A percentile compares a stretch with the other conserved stretches of the same genome.
Evolutionary conservation across 2,888 invertebrate species (phyloP).

Genomic region (Aplocera efformata): DNA sequence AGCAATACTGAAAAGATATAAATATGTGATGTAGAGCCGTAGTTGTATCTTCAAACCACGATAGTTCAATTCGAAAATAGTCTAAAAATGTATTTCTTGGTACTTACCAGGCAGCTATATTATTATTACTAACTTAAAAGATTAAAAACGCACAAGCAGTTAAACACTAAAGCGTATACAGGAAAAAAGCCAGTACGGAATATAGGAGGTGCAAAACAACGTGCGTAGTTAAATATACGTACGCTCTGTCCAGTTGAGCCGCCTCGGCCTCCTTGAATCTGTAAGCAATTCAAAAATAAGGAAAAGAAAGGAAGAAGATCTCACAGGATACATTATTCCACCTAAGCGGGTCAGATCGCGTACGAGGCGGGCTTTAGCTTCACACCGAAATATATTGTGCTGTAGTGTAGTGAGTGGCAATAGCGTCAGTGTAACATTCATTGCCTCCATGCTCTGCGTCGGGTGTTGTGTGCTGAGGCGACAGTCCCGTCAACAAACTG

Average conservation of each 20-base stretch:
- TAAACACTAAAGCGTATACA: constrained; percentile 37
- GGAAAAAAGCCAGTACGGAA: constrained; percentile 49
- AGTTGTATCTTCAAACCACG: too few species aligned
- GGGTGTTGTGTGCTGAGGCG: constrained; percentile 38
- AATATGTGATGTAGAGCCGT: too few species aligned
- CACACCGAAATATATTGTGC: constrained; percentile 58
- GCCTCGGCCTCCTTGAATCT: constrained; percentile 93
- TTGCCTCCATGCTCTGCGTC: constrained; percentile 16
- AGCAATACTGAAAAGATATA: too few species aligned
- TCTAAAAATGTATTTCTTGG: too few species aligned
- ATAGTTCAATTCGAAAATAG: too few species aligned
- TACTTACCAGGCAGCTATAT: constrained; percentile 14
- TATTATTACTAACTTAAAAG: constrained; percentile 14
- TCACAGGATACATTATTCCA: constrained; percentile 53
- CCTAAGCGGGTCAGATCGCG: constrained; percentile 55
- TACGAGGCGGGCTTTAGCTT: constrained; percentile 55
- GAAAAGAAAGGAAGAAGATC: constrained; percentile 71
- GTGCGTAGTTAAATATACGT: constrained; percentile 82
- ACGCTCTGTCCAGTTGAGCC: constrained; percentile 89
- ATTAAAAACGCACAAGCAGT: constrained; percentile 24
- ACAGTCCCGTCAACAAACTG: constrained; percentile 26
- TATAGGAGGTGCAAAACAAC: constrained; percentile 49
- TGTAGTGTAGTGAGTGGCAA: constrained; percentile 56
- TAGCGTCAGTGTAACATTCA: constrained; percentile 44
- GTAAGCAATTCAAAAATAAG: constrained; percentile 83